Conservation (phyloP, 2,888 invertebrate genomes). For the Oscheius onirici region DNA sequence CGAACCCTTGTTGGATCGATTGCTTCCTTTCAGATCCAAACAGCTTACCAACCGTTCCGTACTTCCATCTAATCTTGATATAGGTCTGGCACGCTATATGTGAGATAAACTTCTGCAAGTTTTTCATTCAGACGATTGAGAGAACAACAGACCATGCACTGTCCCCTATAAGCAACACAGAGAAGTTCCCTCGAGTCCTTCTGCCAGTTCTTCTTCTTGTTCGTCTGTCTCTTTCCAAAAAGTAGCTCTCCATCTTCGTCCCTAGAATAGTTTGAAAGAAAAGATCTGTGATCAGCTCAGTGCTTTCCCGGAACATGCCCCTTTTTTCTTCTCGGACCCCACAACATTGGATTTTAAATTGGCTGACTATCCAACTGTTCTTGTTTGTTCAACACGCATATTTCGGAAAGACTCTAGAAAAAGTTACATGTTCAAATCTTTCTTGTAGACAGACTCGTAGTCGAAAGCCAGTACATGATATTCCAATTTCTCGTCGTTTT, state of each 20-base stretch:
- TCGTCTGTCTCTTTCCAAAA: neutral
- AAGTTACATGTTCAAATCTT: neutral
- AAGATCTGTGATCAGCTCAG: neutral
- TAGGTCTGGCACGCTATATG: slow-evolving; percentile 20
- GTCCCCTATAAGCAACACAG: slow-evolving; percentile 8
- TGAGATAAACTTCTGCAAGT: slow-evolving; percentile 15
- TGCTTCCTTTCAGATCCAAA: neutral
- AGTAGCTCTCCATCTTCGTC: neutral
- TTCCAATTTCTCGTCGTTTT: slow-evolving; percentile 3
- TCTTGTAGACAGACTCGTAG: neutral
- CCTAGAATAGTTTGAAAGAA: neutral
- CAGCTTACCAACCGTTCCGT: neutral
- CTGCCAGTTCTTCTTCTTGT: slow-evolving; percentile 1
- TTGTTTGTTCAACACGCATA: neutral
- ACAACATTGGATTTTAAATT: no score
- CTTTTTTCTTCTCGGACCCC: no score
- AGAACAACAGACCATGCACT: slow-evolving; percentile 8
- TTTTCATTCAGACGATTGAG: neutral
- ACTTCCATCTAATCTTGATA: slow-evolving; percentile 13
- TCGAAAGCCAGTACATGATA: slow-evolving; percentile 16
- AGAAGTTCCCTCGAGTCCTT: slow-evolving; percentile 11
- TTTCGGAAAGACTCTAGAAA: no score
- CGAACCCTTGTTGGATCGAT: no score
- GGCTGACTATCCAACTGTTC: no score
- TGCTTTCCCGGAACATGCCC: no score